phyloP scores from a whole-genome alignment of 2,888 invertebrate genomes.

The Balanococcus diminutus region DNA sequence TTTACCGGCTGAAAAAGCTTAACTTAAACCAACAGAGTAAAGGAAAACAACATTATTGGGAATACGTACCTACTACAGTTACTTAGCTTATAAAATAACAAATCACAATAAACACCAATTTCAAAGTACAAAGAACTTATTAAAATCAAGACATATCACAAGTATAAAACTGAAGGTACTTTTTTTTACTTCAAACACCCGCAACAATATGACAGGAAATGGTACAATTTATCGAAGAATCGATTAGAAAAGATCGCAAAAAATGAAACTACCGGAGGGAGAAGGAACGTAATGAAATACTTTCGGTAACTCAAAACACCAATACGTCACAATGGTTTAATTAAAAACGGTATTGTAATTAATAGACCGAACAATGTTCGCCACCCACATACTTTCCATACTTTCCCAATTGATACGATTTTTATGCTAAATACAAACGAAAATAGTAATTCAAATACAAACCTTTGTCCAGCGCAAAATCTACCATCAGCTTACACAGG shows the following conservation, averaged over 20 bases:
- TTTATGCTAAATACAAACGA: conserved; percentile 11
- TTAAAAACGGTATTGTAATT: not conserved
- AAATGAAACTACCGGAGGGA: not conserved
- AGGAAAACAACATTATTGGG: not conserved
- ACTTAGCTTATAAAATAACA: not conserved
- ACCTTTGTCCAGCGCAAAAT: conserved; percentile 3
- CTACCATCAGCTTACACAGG: not conserved
- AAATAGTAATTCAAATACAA: not conserved
- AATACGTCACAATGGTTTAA: not conserved
- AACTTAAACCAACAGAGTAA: not conserved
- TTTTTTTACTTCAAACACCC: not conserved
- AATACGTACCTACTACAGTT: not conserved
- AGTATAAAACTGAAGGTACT: not conserved
- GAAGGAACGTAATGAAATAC: not conserved
- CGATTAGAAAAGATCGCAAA: not conserved
- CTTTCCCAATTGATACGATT: not conserved
- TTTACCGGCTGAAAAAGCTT: not conserved
- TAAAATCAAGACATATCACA: conserved; percentile 31
- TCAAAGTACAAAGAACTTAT: not conserved
- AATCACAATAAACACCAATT: not conserved
- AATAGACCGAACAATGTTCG: conserved; percentile 8
- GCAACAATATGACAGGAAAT: not conserved
- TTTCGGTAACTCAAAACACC: not conserved
- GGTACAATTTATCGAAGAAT: not conserved
- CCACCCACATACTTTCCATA: conserved; percentile 42